phyloP scores from a whole-genome alignment of 2,113 vertebrate genomes.

The Dunckerocampus dactyliophorus region DNA sequence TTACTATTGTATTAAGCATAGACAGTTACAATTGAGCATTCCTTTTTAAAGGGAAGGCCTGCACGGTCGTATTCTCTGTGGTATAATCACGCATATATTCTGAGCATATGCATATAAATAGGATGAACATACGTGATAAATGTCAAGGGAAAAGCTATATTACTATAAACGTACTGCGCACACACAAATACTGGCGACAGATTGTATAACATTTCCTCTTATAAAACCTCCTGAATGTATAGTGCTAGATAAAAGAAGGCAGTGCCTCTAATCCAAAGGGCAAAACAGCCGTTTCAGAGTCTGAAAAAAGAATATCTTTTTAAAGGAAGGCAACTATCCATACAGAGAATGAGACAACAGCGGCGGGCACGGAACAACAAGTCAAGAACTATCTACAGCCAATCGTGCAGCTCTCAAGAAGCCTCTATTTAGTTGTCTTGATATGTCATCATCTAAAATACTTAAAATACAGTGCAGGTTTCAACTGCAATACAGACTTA shows the following conservation, averaged over 20 bases:
- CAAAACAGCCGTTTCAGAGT: slow-evolving; percentile 22
- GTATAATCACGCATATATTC: slow-evolving; percentile 4
- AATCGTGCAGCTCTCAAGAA: neutral
- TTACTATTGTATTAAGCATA: slow-evolving; percentile 17
- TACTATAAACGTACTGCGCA: slow-evolving; percentile 4
- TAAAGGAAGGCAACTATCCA: slow-evolving; percentile 8
- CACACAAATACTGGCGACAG: slow-evolving; percentile 20
- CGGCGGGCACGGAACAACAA: slow-evolving; percentile 2
- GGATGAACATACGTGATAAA: neutral
- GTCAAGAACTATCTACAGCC: neutral
- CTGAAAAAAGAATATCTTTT: neutral
- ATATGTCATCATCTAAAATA: neutral
- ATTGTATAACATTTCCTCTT: slow-evolving; percentile 19
- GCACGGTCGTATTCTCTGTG: slow-evolving; percentile 4
- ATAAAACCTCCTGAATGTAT: slow-evolving; percentile 32
- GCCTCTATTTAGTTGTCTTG: neutral
- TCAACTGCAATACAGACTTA: slow-evolving; percentile 2
- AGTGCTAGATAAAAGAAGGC: slow-evolving; percentile 43
- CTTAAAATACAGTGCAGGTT: neutral
- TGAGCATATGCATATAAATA: slow-evolving; percentile 7
- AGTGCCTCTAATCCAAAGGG: slow-evolving; percentile 30
- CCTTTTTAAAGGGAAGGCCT: neutral
- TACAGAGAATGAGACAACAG: slow-evolving; percentile 10
- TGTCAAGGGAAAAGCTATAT: neutral
- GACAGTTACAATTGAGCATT: slow-evolving; percentile 15